A percentile compares a stretch with the other conserved stretches of the same genome.
phyloP scores from a whole-genome alignment of 2,797 vertebrate species.

The Balearica regulorum region DNA sequence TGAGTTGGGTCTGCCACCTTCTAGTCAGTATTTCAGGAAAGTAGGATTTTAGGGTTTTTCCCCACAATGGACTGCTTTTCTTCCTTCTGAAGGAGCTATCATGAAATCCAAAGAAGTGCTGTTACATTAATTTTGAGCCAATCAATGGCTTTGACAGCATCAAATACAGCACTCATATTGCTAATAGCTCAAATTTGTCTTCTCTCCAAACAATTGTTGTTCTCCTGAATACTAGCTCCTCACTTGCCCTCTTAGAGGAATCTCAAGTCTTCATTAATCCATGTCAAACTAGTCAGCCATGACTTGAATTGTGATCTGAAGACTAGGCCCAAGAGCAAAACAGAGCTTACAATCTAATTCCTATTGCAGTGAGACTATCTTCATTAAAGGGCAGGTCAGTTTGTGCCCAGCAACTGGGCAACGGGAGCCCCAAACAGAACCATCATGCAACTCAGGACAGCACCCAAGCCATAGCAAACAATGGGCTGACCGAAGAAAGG shows the following conservation, averaged over 20 bases:
- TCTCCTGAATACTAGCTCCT: background rate
- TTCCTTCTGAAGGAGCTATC: background rate
- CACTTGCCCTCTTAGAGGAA: background rate
- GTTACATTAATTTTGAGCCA: background rate
- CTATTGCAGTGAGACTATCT: background rate
- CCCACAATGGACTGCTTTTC: background rate
- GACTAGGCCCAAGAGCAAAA: background rate
- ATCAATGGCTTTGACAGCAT: background rate
- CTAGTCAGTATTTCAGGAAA: background rate
- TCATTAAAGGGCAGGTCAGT: background rate
- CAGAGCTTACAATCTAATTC: background rate
- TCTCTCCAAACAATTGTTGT: background rate
- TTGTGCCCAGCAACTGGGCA: background rate
- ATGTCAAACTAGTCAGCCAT: background rate
- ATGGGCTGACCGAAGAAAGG: background rate
- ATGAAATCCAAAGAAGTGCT: background rate
- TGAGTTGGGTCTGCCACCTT: background rate
- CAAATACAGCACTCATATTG: background rate
- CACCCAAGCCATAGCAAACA: background rate
- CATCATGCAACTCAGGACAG: background rate
- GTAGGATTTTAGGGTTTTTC: background rate
- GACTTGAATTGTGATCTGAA: background rate
- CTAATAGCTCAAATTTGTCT: background rate
- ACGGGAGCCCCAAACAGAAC: background rate
- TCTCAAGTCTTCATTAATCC: background rate